phyloP scores from a whole-genome alignment of 1,140 invertebrate species.

The Leptinotarsa undecemlineata region DNA sequence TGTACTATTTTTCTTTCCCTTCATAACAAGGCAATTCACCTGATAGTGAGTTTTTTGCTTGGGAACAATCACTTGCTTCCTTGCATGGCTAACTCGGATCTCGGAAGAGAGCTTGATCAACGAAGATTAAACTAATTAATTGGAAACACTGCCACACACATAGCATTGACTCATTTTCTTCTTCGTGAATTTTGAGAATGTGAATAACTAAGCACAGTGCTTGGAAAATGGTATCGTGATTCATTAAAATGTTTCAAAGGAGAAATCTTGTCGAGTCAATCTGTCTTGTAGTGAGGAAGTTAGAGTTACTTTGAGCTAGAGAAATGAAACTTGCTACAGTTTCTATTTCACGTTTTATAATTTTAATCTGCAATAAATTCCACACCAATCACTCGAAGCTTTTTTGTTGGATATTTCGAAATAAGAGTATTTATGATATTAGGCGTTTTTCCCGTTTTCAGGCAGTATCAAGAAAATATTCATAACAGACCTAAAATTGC shows the following conservation, averaged over 20 bases:
- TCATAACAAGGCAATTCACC: neutral
- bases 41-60: constrained; percentile 10
- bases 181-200: neutral
- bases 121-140: constrained; percentile 30
- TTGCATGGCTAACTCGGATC: constrained; percentile 30
- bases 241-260: neutral
- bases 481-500: too few relatives aligned
- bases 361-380: too few relatives aligned
- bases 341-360: too few relatives aligned
- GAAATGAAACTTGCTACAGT: too few relatives aligned
- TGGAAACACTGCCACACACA: constrained; percentile 23
- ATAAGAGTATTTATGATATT: too few relatives aligned
- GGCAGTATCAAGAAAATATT: too few relatives aligned
- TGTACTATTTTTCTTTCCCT: neutral
- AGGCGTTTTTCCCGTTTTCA: too few relatives aligned
- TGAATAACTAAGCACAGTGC: neutral
- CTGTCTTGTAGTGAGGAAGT: neutral
- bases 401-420: too few relatives aligned
- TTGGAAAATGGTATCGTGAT: neutral
- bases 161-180: constrained; percentile 11
- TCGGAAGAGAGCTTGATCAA: constrained; percentile 23
- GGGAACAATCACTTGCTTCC: constrained; percentile 19
- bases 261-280: neutral
- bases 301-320: too few relatives aligned
- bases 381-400: too few relatives aligned